Percentiles rank a stretch among this genome's conserved stretches.
These are phyloP conservation scores for Miichthys miiuy DNA, from an alignment of 2,797 vertebrate species.

Conservation along the genomic window DNA sequence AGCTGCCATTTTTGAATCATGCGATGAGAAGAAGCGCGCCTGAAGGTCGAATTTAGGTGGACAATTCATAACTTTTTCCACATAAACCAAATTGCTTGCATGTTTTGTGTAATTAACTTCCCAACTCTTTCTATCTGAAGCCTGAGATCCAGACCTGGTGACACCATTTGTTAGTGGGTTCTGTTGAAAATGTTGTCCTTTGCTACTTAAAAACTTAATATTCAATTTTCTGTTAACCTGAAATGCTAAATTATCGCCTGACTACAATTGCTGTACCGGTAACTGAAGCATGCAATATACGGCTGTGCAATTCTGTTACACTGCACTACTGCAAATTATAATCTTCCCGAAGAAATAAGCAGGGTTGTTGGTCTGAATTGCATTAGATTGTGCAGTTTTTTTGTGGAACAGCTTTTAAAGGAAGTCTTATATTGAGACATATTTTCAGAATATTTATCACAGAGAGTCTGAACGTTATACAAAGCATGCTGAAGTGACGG, in stretches of 20 bases:
- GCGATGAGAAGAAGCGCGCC: background rate
- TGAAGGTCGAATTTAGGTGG: background rate
- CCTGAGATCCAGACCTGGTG: too few relatives aligned
- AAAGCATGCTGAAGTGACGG: background rate
- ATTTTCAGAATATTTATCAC: background rate
- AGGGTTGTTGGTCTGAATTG: background rate
- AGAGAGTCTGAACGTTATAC: background rate
- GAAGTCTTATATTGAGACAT: background rate
- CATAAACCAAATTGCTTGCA: too few relatives aligned
- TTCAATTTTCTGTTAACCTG: too few relatives aligned
- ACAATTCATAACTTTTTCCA: background rate
- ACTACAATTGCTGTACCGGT: too few relatives aligned
- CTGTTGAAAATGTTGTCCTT: too few relatives aligned
- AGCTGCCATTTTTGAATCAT: background rate
- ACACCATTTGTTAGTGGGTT: too few relatives aligned
- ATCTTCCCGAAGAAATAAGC: background rate
- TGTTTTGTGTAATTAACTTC: too few relatives aligned
- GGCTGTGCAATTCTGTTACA: too few relatives aligned
- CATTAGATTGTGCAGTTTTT: background rate
- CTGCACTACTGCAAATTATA: background rate
- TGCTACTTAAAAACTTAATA: too few relatives aligned
- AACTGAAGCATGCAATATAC: too few relatives aligned
- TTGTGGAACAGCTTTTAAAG: background rate
- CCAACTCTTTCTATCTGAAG: too few relatives aligned
- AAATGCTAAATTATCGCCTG: too few relatives aligned